Percentiles rank a stretch among this genome's conserved stretches.
These are phyloP conservation scores for Channallabes apus DNA, from an alignment of 2,797 vertebrate genomes.

Conservation along the genomic window DNA sequence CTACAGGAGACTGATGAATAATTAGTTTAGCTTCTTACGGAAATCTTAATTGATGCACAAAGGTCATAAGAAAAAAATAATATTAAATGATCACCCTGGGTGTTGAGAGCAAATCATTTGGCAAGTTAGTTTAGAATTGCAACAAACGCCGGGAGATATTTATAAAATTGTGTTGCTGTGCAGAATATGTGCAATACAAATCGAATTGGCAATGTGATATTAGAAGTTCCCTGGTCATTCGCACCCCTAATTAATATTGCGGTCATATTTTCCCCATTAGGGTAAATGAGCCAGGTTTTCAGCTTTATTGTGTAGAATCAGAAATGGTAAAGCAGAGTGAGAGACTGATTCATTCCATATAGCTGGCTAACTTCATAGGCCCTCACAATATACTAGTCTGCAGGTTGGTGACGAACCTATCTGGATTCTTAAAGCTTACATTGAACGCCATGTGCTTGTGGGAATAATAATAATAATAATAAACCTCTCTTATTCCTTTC, in stretches of 20 bases:
- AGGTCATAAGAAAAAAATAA: background rate
- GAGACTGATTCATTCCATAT: background rate
- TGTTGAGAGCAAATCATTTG: too few relatives aligned
- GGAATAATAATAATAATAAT: constrained; percentile 30
- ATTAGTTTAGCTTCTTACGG: background rate
- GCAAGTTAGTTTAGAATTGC: too few relatives aligned
- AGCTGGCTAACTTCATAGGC: constrained; percentile 16
- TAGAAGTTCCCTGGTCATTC: too few relatives aligned
- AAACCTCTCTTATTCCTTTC: background rate
- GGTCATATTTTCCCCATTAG: too few relatives aligned
- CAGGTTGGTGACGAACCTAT: background rate
- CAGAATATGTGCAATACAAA: too few relatives aligned
- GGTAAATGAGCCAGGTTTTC: background rate
- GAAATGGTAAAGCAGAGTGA: background rate
- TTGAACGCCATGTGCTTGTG: constrained; percentile 5
- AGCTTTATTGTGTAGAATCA: background rate
- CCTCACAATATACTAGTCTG: background rate
- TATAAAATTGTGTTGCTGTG: too few relatives aligned
- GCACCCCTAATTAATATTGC: too few relatives aligned
- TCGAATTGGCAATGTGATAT: too few relatives aligned
- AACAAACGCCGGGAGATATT: too few relatives aligned
- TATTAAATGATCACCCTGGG: too few relatives aligned
- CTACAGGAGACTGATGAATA: background rate
- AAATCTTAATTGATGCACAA: background rate
- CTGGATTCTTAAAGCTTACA: constrained; percentile 5